phyloP scores from a whole-genome alignment of 1,140 invertebrate species.

The Pseudomyrmex concolor region DNA sequence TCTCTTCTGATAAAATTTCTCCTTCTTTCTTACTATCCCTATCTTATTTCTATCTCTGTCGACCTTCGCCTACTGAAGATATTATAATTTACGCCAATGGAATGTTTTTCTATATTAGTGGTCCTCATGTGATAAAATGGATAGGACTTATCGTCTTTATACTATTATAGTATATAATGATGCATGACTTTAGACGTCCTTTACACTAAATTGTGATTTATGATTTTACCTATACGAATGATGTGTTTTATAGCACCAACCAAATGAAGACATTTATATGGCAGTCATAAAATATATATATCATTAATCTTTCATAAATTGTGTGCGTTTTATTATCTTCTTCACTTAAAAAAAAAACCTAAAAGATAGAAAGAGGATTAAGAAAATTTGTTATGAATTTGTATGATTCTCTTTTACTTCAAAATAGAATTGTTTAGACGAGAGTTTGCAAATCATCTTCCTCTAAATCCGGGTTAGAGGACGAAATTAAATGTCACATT shows the following conservation, averaged over 20 bases:
- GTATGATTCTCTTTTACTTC: constrained; percentile 17
- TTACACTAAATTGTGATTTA: constrained; percentile 35
- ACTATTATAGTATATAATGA: not conserved
- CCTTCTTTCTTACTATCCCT: too few relatives aligned
- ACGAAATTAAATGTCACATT: constrained; percentile 80
- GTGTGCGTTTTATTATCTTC: constrained; percentile 62
- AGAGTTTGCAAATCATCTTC: constrained; percentile 82
- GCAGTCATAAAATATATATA: constrained; percentile 49
- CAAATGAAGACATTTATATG: constrained; percentile 57
- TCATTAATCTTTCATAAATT: constrained; percentile 47
- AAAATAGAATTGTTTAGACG: constrained; percentile 70
- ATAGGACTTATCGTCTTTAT: constrained; percentile 57
- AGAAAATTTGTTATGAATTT: constrained; percentile 56
- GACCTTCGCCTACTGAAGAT: constrained; percentile 2
- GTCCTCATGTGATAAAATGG: constrained; percentile 68
- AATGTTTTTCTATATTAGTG: constrained; percentile 65
- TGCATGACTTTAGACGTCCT: not conserved
- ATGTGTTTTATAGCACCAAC: constrained; percentile 39
- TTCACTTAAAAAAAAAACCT: constrained; percentile 59
- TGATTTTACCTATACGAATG: constrained; percentile 34
- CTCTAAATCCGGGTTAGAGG: constrained; percentile 77
- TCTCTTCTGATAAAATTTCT: too few relatives aligned
- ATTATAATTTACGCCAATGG: constrained; percentile 36
- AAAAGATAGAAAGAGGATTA: constrained; percentile 51
- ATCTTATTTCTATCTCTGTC: too few relatives aligned